Conservation (phyloP, 1,140 invertebrate species). For the Drosophila pectinifera region DNA sequence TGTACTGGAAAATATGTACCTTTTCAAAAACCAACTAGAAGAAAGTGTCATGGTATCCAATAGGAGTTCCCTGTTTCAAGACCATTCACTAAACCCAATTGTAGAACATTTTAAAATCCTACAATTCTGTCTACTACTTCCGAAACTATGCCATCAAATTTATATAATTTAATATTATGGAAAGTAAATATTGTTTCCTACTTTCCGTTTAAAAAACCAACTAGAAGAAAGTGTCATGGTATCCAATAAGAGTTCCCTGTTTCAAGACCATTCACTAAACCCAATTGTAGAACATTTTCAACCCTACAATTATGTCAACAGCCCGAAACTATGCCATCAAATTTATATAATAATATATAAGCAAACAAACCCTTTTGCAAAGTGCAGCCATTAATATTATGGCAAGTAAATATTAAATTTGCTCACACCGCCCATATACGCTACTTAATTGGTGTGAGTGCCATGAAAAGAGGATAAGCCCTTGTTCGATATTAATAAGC, state of each 20-base stretch:
- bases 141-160: too few relatives aligned
- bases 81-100: background rate
- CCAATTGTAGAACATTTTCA: background rate
- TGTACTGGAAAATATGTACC: background rate
- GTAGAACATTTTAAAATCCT: background rate
- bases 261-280: background rate
- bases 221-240: background rate
- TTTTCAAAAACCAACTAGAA: background rate
- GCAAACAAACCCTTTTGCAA: background rate
- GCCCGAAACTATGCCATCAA: slow-evolving; percentile 52
- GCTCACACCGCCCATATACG: slow-evolving; percentile 32
- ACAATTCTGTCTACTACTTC: too few relatives aligned
- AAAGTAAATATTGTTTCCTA: too few relatives aligned
- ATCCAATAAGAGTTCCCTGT: background rate
- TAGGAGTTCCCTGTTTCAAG: background rate
- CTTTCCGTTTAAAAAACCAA: background rate
- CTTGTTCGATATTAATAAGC: slow-evolving; percentile 63
- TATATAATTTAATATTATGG: too few relatives aligned
- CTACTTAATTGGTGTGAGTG: slow-evolving; percentile 43
- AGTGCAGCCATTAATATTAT: slow-evolving; percentile 24
- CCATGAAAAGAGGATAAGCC: slow-evolving; percentile 27
- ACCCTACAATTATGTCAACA: background rate
- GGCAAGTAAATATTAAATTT: slow-evolving; percentile 38
- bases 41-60: background rate
- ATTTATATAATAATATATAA: background rate